phyloP scores from a whole-genome alignment of 2,113 vertebrate genomes.

The Anguilla japonica region DNA sequence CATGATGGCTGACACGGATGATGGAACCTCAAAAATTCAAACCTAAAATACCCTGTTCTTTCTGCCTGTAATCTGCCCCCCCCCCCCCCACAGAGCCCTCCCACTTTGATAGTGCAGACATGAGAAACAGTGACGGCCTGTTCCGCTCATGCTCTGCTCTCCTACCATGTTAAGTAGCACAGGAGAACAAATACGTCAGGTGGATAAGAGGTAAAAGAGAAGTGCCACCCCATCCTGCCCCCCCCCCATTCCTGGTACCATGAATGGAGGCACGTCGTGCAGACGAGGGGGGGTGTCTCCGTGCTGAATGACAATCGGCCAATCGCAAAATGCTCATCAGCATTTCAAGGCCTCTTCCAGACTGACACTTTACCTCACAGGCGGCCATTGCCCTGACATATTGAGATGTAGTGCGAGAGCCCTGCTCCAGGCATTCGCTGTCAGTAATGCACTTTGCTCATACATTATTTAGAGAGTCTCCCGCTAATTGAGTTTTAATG shows the following conservation, averaged over 20 bases:
- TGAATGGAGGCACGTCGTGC: background rate
- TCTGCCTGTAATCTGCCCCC: background rate
- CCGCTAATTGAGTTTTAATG: constrained; percentile 77
- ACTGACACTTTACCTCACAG: constrained; percentile 52
- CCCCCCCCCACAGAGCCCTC: background rate
- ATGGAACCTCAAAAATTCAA: background rate
- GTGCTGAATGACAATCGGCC: constrained; percentile 42
- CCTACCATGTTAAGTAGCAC: background rate
- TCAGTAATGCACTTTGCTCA: constrained; percentile 70
- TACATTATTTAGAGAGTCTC: constrained; percentile 73
- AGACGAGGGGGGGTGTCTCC: background rate
- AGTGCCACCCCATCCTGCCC: background rate
- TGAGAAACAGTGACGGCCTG: background rate
- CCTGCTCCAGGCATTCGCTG: constrained; percentile 55
- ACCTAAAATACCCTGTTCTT: background rate
- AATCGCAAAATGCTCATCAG: constrained; percentile 46
- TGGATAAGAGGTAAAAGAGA: constrained; percentile 6
- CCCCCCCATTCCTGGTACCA: background rate
- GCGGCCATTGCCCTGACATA: constrained; percentile 59
- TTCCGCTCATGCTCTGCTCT: background rate
- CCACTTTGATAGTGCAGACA: background rate
- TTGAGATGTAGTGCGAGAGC: constrained; percentile 58
- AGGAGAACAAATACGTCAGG: background rate
- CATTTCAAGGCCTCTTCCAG: constrained; percentile 42
- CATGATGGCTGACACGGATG: background rate